Evolutionary conservation across 2,888 invertebrate genomes (phyloP).

Genomic region (Perithous albicinctus): DNA sequence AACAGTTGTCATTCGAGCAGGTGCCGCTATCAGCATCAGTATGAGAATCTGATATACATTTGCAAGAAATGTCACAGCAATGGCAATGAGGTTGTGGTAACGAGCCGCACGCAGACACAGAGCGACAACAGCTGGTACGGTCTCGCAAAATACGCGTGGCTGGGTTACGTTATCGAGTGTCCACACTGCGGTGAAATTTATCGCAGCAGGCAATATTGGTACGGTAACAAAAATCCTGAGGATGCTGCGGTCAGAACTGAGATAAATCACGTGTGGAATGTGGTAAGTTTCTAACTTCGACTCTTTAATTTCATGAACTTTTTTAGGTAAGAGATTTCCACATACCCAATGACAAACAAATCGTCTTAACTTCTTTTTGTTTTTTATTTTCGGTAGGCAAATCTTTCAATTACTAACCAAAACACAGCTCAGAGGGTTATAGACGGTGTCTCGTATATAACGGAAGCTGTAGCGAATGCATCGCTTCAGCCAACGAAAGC

Average conservation of each 20-base stretch:
- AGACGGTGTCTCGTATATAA: conserved; percentile 88
- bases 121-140: conserved; percentile 87
- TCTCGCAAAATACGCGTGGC: conserved; percentile 91
- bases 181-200: conserved; percentile 90
- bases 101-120: conserved; percentile 85
- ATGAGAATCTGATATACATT: conserved; percentile 89
- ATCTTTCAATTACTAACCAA: conserved; percentile 80
- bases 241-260: conserved; percentile 88
- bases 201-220: conserved; percentile 92
- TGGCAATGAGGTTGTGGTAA: conserved; percentile 87
- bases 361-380: neutral
- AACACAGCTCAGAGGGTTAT: conserved; percentile 89
- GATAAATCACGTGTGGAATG: conserved; percentile 86
- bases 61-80: conserved; percentile 88
- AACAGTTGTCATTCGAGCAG: conserved; percentile 80
- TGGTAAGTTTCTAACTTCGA: conserved; percentile 80
- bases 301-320: too few species aligned
- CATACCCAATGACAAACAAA: too few species aligned
- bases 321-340: too few species aligned
- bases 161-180: conserved; percentile 92
- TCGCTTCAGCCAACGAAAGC: conserved; percentile 90
- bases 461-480: conserved; percentile 88
- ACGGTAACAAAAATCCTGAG: conserved; percentile 91
- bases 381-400: conserved; percentile 65
- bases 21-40: conserved; percentile 89